Base-by-base conservation (phyloP, 2,888 invertebrate species). In the Malthinus flaveolus region DNA sequence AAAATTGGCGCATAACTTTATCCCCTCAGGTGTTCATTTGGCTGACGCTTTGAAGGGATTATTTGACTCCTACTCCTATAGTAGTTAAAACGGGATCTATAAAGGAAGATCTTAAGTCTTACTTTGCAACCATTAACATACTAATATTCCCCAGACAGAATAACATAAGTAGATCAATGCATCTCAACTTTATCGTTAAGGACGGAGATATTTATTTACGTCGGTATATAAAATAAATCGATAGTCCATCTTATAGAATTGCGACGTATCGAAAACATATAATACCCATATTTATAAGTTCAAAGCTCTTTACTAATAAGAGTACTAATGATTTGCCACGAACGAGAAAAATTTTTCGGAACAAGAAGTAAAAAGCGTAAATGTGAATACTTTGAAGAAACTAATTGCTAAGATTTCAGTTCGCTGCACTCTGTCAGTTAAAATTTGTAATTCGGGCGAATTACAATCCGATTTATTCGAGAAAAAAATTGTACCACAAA, bases 11-110 rank as follows among this genome's bases (percentile, higher is more conserved):
- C 37, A 48, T 59, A 42, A 49, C 44, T 12, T 59, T 54, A 74
- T 73, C 77, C 78, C 78, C 78, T 56, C 65, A 74, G 76, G 78
- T 74, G 77, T 77, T 76, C 75, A 74, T 75, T 74, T 72, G 71
- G 71, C 73, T 77, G 72, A 68, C 74, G 77, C 79, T 79, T 79
- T 79, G 79, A 79, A 76, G 78, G 79, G 79, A 79, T 79, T 79
- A 79, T 78, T 77, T 78, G 77, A 77, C 77, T 78, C 75, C 75
- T 73, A 71, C 71, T 70, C 72, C 23, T 5, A 23, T 23, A 75
- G 72, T 75, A 76, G 77, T 76, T 76, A 75, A 74, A 23, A 75
- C 72, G 68, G 69, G 66, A 68, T 66, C 68, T 73, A 76, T 77
- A 78, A 78, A 77, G 78, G 75, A 77, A 70, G 70, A 71, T 73